phyloP scores from a whole-genome alignment of 2,797 vertebrate species.

The Tragelaphus oryx region DNA sequence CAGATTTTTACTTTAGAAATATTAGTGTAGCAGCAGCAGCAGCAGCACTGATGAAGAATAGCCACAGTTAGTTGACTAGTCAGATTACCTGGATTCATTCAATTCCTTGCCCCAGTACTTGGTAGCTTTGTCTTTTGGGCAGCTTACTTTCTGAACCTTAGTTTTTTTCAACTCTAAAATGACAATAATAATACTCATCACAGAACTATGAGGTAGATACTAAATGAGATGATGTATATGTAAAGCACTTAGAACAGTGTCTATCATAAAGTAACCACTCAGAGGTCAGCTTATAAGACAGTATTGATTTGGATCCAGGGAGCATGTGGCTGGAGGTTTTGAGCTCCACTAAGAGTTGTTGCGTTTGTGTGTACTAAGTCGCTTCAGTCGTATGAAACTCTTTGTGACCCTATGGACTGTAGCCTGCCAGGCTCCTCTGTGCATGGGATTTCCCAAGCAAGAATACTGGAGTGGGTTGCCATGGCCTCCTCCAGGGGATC shows the following conservation, averaged over 20 bases:
- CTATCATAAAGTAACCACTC: neutral
- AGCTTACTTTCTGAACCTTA: constrained; percentile 8
- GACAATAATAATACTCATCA: neutral
- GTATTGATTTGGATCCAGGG: neutral
- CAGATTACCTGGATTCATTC: neutral
- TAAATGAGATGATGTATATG: neutral
- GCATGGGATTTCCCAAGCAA: neutral
- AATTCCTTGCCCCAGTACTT: neutral
- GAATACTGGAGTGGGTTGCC: neutral
- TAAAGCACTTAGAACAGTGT: neutral
- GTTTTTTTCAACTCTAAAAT: constrained; percentile 28
- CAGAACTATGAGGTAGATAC: neutral
- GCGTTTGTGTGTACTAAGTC: neutral
- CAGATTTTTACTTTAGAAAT: neutral
- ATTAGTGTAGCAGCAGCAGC: neutral
- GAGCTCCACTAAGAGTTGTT: neutral
- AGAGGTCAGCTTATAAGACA: neutral
- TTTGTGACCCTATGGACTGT: neutral
- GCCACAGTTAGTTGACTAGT: neutral
- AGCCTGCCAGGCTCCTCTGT: neutral
- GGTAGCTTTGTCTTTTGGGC: neutral
- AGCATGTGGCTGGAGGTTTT: neutral
- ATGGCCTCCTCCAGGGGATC: neutral
- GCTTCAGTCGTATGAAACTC: neutral
- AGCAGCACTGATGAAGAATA: neutral